These are phyloP conservation scores for Steinernema hermaphroditum DNA, from an alignment of 2,888 invertebrate species.

Conservation along the genomic window DNA sequence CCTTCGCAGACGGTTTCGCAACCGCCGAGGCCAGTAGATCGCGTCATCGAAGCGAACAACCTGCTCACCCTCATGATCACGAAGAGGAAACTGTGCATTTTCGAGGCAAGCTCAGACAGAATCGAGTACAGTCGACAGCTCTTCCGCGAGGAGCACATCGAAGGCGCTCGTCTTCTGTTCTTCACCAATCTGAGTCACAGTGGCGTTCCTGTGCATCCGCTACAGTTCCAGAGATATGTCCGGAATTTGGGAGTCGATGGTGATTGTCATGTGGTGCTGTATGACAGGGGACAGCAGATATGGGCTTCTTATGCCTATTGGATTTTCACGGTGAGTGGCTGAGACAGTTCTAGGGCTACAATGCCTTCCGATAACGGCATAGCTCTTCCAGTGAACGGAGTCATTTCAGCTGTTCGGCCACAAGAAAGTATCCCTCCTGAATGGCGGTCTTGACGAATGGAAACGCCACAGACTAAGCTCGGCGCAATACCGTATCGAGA, in stretches of 20 bases:
- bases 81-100: conserved; percentile 57
- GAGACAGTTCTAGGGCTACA: too few species aligned
- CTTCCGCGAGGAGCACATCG: conserved; percentile 54
- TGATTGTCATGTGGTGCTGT: conserved; percentile 61
- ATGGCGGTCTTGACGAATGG: conserved; percentile 60
- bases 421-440: conserved; percentile 53
- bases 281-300: conserved; percentile 59
- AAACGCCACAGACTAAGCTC: conserved; percentile 49
- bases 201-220: conserved; percentile 65
- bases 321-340: conserved; percentile 56
- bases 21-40: conserved; percentile 37
- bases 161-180: conserved; percentile 57
- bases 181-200: conserved; percentile 60
- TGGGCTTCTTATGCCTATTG: conserved; percentile 63
- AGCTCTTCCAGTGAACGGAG: neutral
- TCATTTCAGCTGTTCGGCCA: conserved; percentile 58
- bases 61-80: conserved; percentile 58
- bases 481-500: conserved; percentile 44
- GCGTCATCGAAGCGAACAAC: conserved; percentile 53
- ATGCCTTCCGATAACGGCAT: neutral
- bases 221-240: conserved; percentile 56
- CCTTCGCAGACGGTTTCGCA: neutral
- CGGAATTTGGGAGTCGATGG: conserved; percentile 61
- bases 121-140: conserved; percentile 44
- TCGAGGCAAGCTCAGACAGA: conserved; percentile 55